Percentiles rank a stretch among this genome's conserved stretches.
Conservation (phyloP, 2,888 invertebrate genomes). For the Hanleya hanleyi region DNA sequence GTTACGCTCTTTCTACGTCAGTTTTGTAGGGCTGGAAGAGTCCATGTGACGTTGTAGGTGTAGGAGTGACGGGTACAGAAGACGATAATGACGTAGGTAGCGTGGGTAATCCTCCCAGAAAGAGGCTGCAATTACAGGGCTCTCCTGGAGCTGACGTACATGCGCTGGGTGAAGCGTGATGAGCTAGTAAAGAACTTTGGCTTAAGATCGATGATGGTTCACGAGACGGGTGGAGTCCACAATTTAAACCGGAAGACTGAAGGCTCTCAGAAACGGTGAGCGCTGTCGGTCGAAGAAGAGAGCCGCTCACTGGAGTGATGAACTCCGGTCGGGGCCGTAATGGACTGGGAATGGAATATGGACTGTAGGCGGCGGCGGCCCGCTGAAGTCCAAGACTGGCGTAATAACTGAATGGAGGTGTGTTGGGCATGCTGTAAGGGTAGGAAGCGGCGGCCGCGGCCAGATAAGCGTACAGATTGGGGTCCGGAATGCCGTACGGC, state of each 20-base stretch:
- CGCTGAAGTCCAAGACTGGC: slow-evolving; percentile 51
- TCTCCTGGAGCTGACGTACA: slow-evolving; percentile 5
- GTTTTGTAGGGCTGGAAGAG: slow-evolving; percentile 52
- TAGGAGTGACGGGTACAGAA: slow-evolving; percentile 23
- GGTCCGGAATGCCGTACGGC: slow-evolving; percentile 90
- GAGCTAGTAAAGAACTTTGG: not conserved
- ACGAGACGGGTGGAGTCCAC: slow-evolving; percentile 13
- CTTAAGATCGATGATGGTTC: not conserved
- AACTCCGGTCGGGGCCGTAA: slow-evolving; percentile 48
- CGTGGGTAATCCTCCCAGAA: slow-evolving; percentile 32
- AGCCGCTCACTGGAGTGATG: slow-evolving; percentile 45
- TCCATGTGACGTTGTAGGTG: slow-evolving; percentile 36
- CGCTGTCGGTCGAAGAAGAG: slow-evolving; percentile 39
- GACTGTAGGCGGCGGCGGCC: slow-evolving; percentile 37
- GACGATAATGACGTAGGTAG: slow-evolving; percentile 31
- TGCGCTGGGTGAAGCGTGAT: not conserved
- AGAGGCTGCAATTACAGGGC: slow-evolving; percentile 26
- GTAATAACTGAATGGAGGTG: slow-evolving; percentile 56
- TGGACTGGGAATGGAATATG: slow-evolving; percentile 45
- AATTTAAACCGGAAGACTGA: slow-evolving; percentile 20
- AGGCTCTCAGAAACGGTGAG: slow-evolving; percentile 27
- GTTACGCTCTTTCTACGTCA: slow-evolving; percentile 46
- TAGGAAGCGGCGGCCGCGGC: slow-evolving; percentile 83
- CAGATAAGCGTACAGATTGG: slow-evolving; percentile 90
- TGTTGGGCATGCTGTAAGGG: slow-evolving; percentile 52